Percentiles rank a stretch among this genome's conserved stretches.
Evolutionary conservation across 2,888 invertebrate species (phyloP).

Genomic region (Masnerella sp.): DNA sequence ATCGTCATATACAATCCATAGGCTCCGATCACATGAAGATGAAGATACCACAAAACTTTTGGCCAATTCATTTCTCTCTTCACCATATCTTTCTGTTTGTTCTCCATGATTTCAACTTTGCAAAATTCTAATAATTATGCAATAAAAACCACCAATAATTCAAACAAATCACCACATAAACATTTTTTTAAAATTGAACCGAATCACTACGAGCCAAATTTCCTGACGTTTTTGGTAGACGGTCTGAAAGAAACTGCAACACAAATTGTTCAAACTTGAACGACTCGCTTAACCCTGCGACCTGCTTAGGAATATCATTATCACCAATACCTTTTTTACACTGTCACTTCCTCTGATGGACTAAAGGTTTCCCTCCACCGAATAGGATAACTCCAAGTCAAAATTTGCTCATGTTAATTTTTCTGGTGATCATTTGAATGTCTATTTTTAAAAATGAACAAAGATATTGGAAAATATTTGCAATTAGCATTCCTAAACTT

Average conservation of each 20-base stretch:
- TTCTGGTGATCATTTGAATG: too few species aligned
- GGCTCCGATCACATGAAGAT: conserved; percentile 84
- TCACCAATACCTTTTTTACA: conserved; percentile 63
- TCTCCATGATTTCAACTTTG: conserved; percentile 57
- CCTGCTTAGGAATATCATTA: conserved; percentile 72
- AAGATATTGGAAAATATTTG: too few species aligned
- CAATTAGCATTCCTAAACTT: too few species aligned
- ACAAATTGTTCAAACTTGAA: conserved; percentile 30
- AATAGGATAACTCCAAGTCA: too few species aligned
- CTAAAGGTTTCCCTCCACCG: conserved; percentile 1
- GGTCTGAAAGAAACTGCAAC: conserved; percentile 40
- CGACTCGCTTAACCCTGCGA: conserved; percentile 67
- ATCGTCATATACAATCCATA: conserved; percentile 81
- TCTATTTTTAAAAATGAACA: too few species aligned
- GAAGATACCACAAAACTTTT: conserved; percentile 85
- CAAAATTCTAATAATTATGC: too few species aligned
- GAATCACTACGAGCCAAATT: background rate
- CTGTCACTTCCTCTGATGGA: conserved; percentile 72
- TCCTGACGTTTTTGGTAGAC: background rate
- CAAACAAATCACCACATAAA: too few species aligned
- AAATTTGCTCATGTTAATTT: too few species aligned
- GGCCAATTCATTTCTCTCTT: conserved; percentile 86
- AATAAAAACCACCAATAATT: too few species aligned
- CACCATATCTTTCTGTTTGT: conserved; percentile 14
- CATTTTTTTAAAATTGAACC: too few species aligned